phyloP scores from a whole-genome alignment of 2,113 vertebrate genomes.

The Elgaria multicarinata region DNA sequence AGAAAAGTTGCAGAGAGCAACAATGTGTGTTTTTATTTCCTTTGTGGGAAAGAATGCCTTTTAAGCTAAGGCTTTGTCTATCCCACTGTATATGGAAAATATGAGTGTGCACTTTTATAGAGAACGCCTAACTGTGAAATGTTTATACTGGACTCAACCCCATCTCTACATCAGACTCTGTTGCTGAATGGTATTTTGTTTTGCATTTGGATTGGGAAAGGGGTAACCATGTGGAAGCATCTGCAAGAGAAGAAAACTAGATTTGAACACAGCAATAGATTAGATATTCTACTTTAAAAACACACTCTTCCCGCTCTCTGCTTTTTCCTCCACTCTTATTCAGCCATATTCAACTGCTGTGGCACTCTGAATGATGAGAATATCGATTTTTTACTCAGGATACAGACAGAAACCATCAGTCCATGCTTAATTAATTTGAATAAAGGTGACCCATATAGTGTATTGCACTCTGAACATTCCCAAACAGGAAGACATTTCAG shows the following conservation, averaged over 20 bases:
- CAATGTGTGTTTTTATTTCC: constrained; percentile 30
- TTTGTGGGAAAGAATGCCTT: constrained; percentile 70
- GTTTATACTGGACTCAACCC: constrained; percentile 82
- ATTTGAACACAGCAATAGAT: constrained; percentile 48
- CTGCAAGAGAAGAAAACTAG: constrained; percentile 66
- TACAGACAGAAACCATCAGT: not conserved
- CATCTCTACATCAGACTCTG: constrained; percentile 75
- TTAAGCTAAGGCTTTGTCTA: constrained; percentile 81
- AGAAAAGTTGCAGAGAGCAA: constrained; percentile 39
- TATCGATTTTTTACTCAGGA: not conserved
- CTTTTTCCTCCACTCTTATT: not conserved
- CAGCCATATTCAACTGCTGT: not conserved
- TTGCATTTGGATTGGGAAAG: constrained; percentile 72
- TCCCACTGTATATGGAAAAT: constrained; percentile 85
- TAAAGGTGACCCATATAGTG: not conserved
- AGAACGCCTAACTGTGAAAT: constrained; percentile 76
- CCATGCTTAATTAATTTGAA: not conserved
- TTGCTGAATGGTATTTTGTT: constrained; percentile 81
- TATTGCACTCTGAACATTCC: not conserved
- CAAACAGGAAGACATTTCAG: not conserved
- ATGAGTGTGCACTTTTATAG: constrained; percentile 72
- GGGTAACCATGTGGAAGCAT: constrained; percentile 75
- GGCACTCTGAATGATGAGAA: constrained; percentile 2
- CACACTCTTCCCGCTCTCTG: not conserved
- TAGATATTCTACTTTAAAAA: constrained; percentile 1